Evolutionary conservation across 1,140 invertebrate genomes (phyloP).

Genomic region (Asobara japonica): DNA sequence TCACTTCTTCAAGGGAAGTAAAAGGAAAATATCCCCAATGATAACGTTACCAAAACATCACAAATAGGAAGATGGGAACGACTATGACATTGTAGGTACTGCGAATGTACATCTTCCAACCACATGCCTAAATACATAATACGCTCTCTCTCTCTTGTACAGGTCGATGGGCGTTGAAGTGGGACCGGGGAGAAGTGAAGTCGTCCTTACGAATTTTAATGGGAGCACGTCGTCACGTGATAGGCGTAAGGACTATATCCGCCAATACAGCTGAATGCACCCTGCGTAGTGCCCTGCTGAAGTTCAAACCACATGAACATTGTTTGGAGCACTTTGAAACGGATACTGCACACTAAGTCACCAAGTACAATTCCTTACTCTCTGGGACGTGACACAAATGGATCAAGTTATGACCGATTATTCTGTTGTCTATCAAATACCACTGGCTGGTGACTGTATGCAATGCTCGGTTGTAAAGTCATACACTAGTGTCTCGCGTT

Average conservation of each 20-base stretch:
- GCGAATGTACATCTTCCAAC: background rate
- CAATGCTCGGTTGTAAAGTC: background rate
- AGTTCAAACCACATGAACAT: background rate
- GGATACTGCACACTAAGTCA: constrained; percentile 1
- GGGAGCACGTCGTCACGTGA: constrained; percentile 53
- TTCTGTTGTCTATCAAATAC: background rate
- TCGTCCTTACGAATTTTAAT: constrained; percentile 62
- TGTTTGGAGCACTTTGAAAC: background rate
- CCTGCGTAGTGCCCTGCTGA: background rate
- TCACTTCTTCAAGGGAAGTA: no score
- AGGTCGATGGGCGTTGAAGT: constrained; percentile 44
- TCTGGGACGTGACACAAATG: background rate
- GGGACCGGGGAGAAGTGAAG: constrained; percentile 43
- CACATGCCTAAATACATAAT: constrained; percentile 55
- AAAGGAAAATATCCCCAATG: background rate
- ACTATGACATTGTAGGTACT: background rate
- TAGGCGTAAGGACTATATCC: constrained; percentile 46
- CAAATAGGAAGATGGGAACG: background rate
- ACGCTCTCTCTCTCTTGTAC: constrained; percentile 32
- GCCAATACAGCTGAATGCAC: background rate
- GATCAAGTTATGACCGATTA: background rate
- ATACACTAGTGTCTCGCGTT: background rate
- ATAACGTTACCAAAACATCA: background rate
- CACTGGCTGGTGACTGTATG: background rate
- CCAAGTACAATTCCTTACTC: background rate